Percentiles rank a stretch among this genome's conserved stretches.
These are phyloP conservation scores for Brachirus orientalis DNA, from an alignment of 2,113 vertebrate species.

Conservation along the genomic window DNA sequence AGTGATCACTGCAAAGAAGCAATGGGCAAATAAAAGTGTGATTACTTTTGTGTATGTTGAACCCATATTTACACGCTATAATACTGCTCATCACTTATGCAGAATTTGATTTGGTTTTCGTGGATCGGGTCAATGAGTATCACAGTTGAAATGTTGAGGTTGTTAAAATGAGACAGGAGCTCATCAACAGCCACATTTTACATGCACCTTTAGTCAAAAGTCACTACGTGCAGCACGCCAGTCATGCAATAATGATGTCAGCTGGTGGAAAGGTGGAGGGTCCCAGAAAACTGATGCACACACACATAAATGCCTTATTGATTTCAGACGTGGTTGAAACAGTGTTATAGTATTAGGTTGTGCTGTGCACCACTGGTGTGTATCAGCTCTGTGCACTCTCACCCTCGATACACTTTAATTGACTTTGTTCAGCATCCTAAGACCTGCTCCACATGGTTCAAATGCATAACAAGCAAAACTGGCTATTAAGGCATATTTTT, in stretches of 20 bases:
- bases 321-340: constrained; percentile 14
- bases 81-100: no score
- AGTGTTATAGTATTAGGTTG: constrained; percentile 4
- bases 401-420: constrained; percentile 60
- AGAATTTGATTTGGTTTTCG: neutral
- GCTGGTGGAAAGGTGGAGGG: constrained; percentile 49
- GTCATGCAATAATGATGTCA: constrained; percentile 30
- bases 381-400: constrained; percentile 34
- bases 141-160: constrained; percentile 17
- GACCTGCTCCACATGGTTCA: constrained; percentile 20
- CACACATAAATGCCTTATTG: neutral
- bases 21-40: constrained; percentile 4
- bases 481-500: constrained; percentile 47
- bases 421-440: constrained; percentile 56
- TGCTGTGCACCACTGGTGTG: constrained; percentile 7
- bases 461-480: constrained; percentile 57
- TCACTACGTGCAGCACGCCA: constrained; percentile 22
- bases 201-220: constrained; percentile 31
- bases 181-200: constrained; percentile 66
- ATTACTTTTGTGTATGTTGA: constrained; percentile 17
- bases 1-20: neutral
- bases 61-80: neutral
- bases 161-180: constrained; percentile 31
- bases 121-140: constrained; percentile 19
- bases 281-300: constrained; percentile 10